A percentile compares a stretch with the other conserved stretches of the same genome.
phyloP scores from a whole-genome alignment of 2,797 vertebrate genomes.

The Silurus lanzhouensis region DNA sequence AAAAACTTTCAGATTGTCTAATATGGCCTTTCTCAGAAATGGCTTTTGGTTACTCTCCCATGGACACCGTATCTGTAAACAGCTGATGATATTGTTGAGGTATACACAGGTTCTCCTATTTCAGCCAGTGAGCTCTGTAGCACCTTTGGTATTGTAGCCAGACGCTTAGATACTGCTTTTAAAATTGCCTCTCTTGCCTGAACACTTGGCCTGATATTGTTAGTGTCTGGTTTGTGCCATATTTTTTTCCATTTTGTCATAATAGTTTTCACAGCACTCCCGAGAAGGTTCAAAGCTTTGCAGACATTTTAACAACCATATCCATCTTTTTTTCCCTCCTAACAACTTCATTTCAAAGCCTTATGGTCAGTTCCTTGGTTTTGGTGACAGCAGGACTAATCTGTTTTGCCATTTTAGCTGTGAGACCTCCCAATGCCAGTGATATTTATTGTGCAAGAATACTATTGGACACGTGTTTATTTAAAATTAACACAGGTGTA shows the following conservation, averaged over 20 bases:
- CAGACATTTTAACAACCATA: not conserved
- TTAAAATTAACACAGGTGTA: conserved; percentile 4
- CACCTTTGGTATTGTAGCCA: not conserved
- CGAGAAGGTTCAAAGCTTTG: not conserved
- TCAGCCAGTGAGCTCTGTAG: not conserved
- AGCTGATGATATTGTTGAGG: not conserved
- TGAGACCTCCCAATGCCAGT: not conserved
- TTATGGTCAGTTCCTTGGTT: not conserved
- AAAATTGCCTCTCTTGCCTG: not conserved
- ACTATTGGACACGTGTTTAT: not conserved
- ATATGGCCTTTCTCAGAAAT: not conserved
- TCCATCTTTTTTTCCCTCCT: not conserved
- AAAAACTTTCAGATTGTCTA: not conserved
- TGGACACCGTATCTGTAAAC: not conserved
- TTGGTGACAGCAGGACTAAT: conserved; percentile 2
- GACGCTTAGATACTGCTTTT: not conserved
- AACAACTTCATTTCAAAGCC: not conserved
- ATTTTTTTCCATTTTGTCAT: not conserved
- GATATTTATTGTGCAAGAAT: not conserved
- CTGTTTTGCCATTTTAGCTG: not conserved
- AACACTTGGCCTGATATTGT: not conserved
- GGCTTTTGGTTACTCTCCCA: not conserved
- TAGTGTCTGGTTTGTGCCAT: not conserved
- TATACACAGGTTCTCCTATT: not conserved
- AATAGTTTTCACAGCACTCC: conserved; percentile 1